Evolutionary conservation across 2,113 vertebrate species (phyloP).

Genomic region (Siphamia tubifer): DNA sequence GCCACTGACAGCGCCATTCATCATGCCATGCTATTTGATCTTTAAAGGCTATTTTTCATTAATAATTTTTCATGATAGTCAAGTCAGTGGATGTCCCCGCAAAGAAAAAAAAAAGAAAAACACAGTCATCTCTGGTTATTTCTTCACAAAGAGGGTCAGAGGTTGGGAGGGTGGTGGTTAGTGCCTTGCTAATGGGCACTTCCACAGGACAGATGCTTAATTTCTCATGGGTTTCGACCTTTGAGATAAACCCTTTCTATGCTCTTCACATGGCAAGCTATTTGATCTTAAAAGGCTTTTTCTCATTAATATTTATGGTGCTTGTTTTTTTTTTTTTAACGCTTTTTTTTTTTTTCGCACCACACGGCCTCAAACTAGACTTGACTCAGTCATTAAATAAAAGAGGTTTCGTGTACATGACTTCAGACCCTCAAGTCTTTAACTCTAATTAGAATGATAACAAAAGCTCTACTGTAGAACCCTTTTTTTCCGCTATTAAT

Average conservation of each 20-base stretch:
- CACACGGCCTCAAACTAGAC: slow-evolving; percentile 34
- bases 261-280: background rate
- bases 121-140: background rate
- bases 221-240: slow-evolving; percentile 27
- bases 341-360: slow-evolving; percentile 16
- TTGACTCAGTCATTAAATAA: slow-evolving; percentile 33
- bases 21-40: slow-evolving; percentile 57
- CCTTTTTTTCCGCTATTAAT: slow-evolving; percentile 2
- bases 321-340: slow-evolving; percentile 37
- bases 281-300: slow-evolving; percentile 55
- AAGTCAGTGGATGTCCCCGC: background rate
- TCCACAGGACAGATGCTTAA: slow-evolving; percentile 5
- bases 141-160: slow-evolving; percentile 22
- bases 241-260: background rate
- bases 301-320: slow-evolving; percentile 56
- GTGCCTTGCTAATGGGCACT: slow-evolving; percentile 24
- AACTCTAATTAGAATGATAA: slow-evolving; percentile 28
- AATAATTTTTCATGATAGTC: slow-evolving; percentile 35
- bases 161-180: background rate
- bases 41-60: slow-evolving; percentile 56
- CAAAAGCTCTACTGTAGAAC: background rate
- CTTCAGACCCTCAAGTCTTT: slow-evolving; percentile 10
- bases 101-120: slow-evolving; percentile 19
- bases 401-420: background rate
- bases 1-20: slow-evolving; percentile 50